Conservation (phyloP, 2,888 invertebrate species). For the Orthosia incerta region DNA sequence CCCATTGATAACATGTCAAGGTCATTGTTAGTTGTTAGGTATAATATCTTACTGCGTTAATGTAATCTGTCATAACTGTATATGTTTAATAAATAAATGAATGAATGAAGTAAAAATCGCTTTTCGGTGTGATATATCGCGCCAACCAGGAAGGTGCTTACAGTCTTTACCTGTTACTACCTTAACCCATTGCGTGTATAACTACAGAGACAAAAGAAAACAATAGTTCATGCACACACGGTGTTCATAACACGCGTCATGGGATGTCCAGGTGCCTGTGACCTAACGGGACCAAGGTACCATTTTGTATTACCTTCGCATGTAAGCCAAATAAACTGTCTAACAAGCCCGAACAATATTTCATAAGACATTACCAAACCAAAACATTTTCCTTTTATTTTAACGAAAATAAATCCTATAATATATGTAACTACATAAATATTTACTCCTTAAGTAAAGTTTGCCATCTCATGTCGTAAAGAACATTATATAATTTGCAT, state of each 20-base stretch:
- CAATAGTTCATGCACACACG: too few species aligned
- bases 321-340: conserved; percentile 21
- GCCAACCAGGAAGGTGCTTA: too few species aligned
- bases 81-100: too few species aligned
- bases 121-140: too few species aligned
- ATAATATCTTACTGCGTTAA: too few species aligned
- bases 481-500: conserved; percentile 90
- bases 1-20: too few species aligned
- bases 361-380: conserved; percentile 26
- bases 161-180: background rate
- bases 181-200: too few species aligned
- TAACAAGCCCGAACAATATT: conserved; percentile 21
- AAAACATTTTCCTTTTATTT: conserved; percentile 50
- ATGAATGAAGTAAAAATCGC: too few species aligned
- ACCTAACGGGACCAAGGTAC: background rate
- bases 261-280: background rate
- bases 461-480: conserved; percentile 89
- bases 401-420: conserved; percentile 62
- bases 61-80: too few species aligned
- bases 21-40: too few species aligned
- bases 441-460: conserved; percentile 88
- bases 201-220: too few species aligned
- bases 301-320: background rate
- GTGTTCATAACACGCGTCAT: too few species aligned
- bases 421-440: conserved; percentile 81